These are phyloP conservation scores for Hymenopus coronatus DNA, from an alignment of 2,888 invertebrate species.

Conservation along the genomic window DNA sequence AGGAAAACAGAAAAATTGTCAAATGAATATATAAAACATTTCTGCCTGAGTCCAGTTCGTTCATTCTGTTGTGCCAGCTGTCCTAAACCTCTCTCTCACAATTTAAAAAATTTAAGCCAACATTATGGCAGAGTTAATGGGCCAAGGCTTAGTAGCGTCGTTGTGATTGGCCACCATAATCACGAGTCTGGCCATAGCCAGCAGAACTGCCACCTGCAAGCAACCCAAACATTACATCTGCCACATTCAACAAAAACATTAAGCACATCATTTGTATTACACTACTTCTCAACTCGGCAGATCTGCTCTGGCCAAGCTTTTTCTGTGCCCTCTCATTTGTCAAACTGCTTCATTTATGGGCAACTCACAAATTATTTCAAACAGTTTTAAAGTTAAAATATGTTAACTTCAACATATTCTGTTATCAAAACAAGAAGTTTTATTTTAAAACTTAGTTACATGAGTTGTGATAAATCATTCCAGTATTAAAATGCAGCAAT, in stretches of 20 bases:
- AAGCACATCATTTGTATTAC: not conserved
- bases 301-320: not conserved
- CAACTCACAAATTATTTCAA: no score
- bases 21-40: not conserved
- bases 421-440: no score
- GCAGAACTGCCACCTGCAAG: slow-evolving; percentile 33
- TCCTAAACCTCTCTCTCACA: not conserved
- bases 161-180: slow-evolving; percentile 32
- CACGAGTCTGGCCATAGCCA: slow-evolving; percentile 33
- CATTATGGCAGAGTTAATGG: not conserved
- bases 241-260: not conserved
- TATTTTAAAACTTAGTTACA: no score
- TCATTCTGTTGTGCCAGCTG: not conserved
- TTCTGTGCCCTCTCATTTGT: no score
- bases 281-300: not conserved
- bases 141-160: slow-evolving; percentile 31
- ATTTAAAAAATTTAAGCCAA: not conserved
- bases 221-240: slow-evolving; percentile 22
- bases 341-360: no score
- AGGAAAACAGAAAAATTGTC: not conserved
- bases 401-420: no score
- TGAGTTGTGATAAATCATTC: not conserved
- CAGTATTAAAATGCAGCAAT: not conserved
- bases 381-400: no score
- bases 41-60: not conserved